These are phyloP conservation scores for Nibea albiflora DNA, from an alignment of 2,113 vertebrate species.

Conservation along the genomic window DNA sequence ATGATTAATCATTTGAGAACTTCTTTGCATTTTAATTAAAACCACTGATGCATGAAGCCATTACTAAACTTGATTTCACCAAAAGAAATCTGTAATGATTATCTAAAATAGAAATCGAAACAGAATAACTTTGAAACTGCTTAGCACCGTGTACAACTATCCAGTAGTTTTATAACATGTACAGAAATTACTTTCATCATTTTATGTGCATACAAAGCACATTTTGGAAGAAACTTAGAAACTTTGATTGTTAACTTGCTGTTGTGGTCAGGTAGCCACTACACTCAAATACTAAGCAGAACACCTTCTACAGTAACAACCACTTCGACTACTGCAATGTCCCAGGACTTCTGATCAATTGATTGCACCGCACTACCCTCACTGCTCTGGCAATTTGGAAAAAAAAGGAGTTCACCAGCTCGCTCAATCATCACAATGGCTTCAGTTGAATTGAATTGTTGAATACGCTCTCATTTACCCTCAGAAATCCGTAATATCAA, in stretches of 20 bases:
- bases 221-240: not conserved
- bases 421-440: constrained; percentile 24
- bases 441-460: constrained; percentile 4
- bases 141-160: constrained; percentile 6
- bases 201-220: not conserved
- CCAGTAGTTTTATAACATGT: not conserved
- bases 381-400: not conserved
- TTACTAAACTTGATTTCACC: constrained; percentile 49
- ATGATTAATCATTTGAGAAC: constrained; percentile 57
- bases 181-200: not conserved
- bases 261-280: no score
- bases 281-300: no score
- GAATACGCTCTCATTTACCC: constrained; percentile 3
- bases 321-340: no score
- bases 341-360: not conserved
- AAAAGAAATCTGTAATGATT: constrained; percentile 54
- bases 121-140: constrained; percentile 37
- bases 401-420: not conserved
- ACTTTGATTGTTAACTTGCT: no score
- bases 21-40: constrained; percentile 69
- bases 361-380: not conserved
- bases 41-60: constrained; percentile 50
- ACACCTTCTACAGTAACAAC: no score
- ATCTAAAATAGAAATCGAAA: constrained; percentile 36
- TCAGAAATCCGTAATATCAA: not conserved